These are phyloP conservation scores for Aspidiotus destructor DNA, from an alignment of 2,888 invertebrate species.

Conservation along the genomic window DNA sequence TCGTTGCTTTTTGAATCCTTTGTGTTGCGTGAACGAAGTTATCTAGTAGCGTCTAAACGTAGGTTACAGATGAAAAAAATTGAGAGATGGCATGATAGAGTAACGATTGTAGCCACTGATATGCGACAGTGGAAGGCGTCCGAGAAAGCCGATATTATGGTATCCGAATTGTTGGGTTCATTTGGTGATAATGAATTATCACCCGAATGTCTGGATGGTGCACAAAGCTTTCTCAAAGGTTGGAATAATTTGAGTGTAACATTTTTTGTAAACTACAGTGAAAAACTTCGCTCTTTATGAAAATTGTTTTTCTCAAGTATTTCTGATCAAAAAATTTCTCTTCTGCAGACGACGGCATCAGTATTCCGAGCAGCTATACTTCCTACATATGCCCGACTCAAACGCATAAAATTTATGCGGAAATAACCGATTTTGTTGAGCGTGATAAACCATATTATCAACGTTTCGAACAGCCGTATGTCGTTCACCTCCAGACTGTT, in stretches of 20 bases:
- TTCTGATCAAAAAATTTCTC: conserved; percentile 1
- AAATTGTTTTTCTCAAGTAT: conserved; percentile 1
- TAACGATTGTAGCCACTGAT: conserved; percentile 70
- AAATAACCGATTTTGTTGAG: conserved; percentile 47
- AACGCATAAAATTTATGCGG: conserved; percentile 75
- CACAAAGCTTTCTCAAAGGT: conserved; percentile 70
- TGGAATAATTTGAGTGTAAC: not conserved
- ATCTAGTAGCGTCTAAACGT: not conserved
- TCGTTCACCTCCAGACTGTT: conserved; percentile 80
- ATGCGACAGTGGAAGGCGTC: conserved; percentile 74
- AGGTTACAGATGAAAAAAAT: conserved; percentile 60
- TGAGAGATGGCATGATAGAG: conserved; percentile 65
- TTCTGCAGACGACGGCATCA: conserved; percentile 65
- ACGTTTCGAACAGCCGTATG: conserved; percentile 72
- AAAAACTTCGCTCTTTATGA: not conserved
- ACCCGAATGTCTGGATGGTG: conserved; percentile 94
- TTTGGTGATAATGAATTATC: conserved; percentile 99
- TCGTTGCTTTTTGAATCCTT: not conserved
- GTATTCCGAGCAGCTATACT: conserved; percentile 80
- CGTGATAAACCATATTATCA: conserved; percentile 23
- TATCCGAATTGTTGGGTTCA: conserved; percentile 91
- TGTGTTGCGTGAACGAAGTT: not conserved
- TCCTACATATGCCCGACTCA: conserved; percentile 90
- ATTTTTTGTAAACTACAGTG: not conserved
- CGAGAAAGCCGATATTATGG: conserved; percentile 85